Conservation (phyloP, 2,888 invertebrate species). For the Diaphora mendica region DNA sequence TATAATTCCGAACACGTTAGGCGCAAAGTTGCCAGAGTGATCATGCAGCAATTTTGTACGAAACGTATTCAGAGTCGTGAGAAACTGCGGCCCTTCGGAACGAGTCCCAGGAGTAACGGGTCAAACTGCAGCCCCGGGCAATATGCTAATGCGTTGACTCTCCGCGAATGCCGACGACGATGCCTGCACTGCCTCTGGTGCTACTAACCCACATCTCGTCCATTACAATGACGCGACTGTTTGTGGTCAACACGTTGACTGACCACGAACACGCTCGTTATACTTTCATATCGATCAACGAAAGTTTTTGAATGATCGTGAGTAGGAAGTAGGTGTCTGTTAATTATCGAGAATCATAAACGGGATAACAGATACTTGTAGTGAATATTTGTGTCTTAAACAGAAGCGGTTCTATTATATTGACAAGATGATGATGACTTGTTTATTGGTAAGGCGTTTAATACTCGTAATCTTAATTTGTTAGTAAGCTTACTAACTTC, state of each 20-base stretch:
- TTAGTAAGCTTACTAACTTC: no score
- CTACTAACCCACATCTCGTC: slow-evolving; percentile 83
- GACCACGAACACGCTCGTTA: slow-evolving; percentile 76
- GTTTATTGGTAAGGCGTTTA: slow-evolving; percentile 5
- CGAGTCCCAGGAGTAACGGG: slow-evolving; percentile 79
- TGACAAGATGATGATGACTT: slow-evolving; percentile 25
- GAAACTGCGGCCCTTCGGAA: slow-evolving; percentile 73
- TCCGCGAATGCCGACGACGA: slow-evolving; percentile 62
- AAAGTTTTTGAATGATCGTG: slow-evolving; percentile 72
- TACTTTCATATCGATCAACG: slow-evolving; percentile 82
- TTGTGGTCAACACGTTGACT: slow-evolving; percentile 77
- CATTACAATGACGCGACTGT: slow-evolving; percentile 77
- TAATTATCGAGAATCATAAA: slow-evolving; percentile 40
- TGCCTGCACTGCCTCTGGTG: slow-evolving; percentile 67
- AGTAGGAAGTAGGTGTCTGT: slow-evolving; percentile 62
- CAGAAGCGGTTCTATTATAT: slow-evolving; percentile 30
- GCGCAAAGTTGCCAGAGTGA: slow-evolving; percentile 8
- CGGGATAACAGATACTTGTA: slow-evolving; percentile 33
- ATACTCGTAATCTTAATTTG: slow-evolving; percentile 17
- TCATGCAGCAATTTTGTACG: slow-evolving; percentile 34
- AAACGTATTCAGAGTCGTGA: slow-evolving; percentile 70
- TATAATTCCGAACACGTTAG: background rate
- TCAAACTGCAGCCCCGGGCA: slow-evolving; percentile 69
- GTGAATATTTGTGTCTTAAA: slow-evolving; percentile 35
- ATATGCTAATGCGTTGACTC: slow-evolving; percentile 78